Evolutionary conservation across 1,140 invertebrate genomes (phyloP), one percentile per base, ranked within the genome.

Genomic region (Papilio xuthus): DNA sequence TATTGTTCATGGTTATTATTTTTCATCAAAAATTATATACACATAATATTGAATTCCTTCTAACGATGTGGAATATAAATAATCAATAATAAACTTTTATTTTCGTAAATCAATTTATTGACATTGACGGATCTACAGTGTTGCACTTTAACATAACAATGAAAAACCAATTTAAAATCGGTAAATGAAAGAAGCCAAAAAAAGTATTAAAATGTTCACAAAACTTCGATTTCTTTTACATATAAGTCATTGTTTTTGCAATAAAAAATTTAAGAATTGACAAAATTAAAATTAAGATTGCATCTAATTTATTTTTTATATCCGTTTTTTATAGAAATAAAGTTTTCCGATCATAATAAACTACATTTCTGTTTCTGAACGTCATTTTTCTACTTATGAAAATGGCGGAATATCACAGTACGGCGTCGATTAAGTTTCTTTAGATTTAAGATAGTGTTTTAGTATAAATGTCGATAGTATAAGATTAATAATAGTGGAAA

Each of bases 341-440:
- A 10, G 1, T 53, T 37, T 74, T 74, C 12, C 50, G 56, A 71
- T 67, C 7, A 37, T 41, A 44, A 77, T 73, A 80, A 70, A 37
- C 56, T 75, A 15, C 18, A 73, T n/a, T n/a, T n/a, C 32, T 72
- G 44, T 76, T 76, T 76, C 50, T 7, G 53, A 76, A 76, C 74
- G 74, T 37, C 37, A 42, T 75, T 28, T 41, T 28, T n/a, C 53
- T 60, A 63, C 76, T 79, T 81, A 81, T 85, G 83, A 91, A 89
- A 91, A 91, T 91, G 90, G 90, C 90, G 86, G 85, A 86, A 53
- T 80, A 77, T 83, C 79, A 80, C 82, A 67, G 76, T 12, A 81
- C 82, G 85, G 88, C 88, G 85, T 87, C 85, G 79, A 77, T 80
- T 77, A 0, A 15, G 26, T 63, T 63, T 63, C 79, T 41, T 72